These are phyloP conservation scores for Smittia sp. DNA, from an alignment of 2,888 invertebrate genomes.

Conservation along the genomic window DNA sequence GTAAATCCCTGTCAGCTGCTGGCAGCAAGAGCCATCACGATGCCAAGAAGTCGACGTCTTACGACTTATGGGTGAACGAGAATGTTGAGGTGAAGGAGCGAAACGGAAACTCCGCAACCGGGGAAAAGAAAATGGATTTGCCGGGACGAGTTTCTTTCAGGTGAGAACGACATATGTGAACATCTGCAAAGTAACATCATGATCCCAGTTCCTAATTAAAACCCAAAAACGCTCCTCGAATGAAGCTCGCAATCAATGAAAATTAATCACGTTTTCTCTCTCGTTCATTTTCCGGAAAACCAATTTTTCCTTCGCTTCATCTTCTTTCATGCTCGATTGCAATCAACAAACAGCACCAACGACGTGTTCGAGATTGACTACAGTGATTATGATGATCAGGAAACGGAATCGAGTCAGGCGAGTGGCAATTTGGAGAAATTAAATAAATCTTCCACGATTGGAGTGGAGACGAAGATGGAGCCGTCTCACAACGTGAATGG, in stretches of 20 bases:
- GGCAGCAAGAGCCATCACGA: slow-evolving; percentile 2
- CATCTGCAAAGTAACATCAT: not conserved
- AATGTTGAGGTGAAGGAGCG: slow-evolving; percentile 40
- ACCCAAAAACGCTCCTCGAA: no score
- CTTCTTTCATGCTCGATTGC: not conserved
- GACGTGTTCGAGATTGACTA: slow-evolving; percentile 44
- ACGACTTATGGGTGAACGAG: slow-evolving; percentile 12
- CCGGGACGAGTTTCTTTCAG: slow-evolving; percentile 53
- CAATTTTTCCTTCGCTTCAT: not conserved
- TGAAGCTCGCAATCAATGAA: slow-evolving; percentile 3
- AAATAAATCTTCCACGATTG: slow-evolving; percentile 5
- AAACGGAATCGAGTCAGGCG: slow-evolving; percentile 46
- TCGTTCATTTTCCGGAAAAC: slow-evolving; percentile 21
- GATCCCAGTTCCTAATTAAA: no score
- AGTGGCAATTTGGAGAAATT: slow-evolving; percentile 37
- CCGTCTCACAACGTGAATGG: not conserved
- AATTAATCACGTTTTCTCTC: slow-evolving; percentile 32
- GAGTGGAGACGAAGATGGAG: not conserved
- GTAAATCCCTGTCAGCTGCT: slow-evolving; percentile 31
- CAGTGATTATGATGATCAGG: slow-evolving; percentile 49
- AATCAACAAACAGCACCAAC: slow-evolving; percentile 3
- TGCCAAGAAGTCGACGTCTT: slow-evolving; percentile 7
- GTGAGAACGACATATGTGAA: slow-evolving; percentile 43
- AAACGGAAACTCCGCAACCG: slow-evolving; percentile 41
- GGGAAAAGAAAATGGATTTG: slow-evolving; percentile 48